phyloP scores from a whole-genome alignment of 2,797 vertebrate genomes.

The Artibeus jamaicensis region DNA sequence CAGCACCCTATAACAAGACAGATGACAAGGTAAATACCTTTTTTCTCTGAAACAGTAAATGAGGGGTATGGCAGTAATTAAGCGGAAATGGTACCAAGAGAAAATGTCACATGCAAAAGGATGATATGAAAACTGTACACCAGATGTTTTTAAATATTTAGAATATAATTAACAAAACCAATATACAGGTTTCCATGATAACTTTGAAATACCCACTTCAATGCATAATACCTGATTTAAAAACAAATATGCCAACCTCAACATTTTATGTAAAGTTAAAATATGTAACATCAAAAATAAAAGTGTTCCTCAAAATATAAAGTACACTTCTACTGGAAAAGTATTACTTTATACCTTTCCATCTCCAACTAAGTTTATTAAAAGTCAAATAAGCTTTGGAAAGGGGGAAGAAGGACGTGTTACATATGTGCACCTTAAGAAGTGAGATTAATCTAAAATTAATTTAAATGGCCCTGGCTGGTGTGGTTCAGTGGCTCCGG shows the following conservation, averaged over 20 bases:
- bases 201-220: neutral
- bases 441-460: neutral
- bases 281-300: neutral
- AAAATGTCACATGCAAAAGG: conserved; percentile 9
- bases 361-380: neutral
- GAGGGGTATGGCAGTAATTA: neutral
- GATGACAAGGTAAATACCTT: neutral
- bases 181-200: neutral
- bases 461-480: neutral
- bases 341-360: neutral
- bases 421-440: neutral
- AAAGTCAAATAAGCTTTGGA: neutral
- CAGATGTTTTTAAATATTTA: neutral
- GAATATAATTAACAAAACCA: neutral
- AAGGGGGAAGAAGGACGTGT: neutral
- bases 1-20: neutral
- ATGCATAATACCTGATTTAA: neutral
- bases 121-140: neutral
- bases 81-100: neutral
- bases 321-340: neutral
- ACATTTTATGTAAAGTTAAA: neutral
- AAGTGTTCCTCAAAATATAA: neutral
- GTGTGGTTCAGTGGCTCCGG: too few species aligned
- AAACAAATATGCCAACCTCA: neutral
- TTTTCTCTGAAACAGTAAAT: neutral